Evolutionary conservation across 2,113 vertebrate species (phyloP), one percentile per base, ranked within the genome.

Genomic region (Spea multiplicata): DNA sequence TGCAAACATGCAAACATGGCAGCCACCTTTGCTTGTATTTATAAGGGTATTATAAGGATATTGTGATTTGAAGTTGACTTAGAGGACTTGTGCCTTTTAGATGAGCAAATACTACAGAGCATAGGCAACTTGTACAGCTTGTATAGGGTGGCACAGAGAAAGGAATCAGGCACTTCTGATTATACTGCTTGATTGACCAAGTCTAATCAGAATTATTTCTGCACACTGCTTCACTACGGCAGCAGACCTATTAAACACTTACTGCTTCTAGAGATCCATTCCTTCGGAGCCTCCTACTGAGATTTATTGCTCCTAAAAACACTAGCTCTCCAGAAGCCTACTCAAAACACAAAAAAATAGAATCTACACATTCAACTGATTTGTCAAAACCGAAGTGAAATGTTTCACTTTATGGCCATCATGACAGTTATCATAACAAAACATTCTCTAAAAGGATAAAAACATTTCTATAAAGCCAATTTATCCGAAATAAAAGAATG

Each of bases 181-280:
- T 87, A 82, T 88, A 83, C 82, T 75, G 84, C 85, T 85, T 91
- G 93, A 89, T 84, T 90, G 91, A 94, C 91, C 88, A 92, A 92
- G 85, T 84, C 93, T 94, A 95, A 95, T 95, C 86, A 89, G 86
- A 90, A 95, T 96, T 95, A 95, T 92, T 94, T 95, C 93, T 84
- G 93, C 92, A 94, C 88, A 92, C 85, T 93, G 95, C 91, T 89
- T 94, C 92, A 69, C 91, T 91, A 90, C 91, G 92, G 89, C 82
- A 61, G 47, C 67, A 76, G 81, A 84, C 57, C 86, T 84, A 87
- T 87, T 88, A 92, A 90, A 89, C 62, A 78, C 87, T 88, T 89
- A 90, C 89, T 71, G 83, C 82, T 87, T 89, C 85, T 81, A 71
- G 81, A 85, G 76, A 81, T 85, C 87, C 74, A 17, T 86, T 91